Evolutionary conservation across 2,888 invertebrate genomes (phyloP), one percentile per base, ranked within the genome.

Genomic region (Linnaemya tessellans): DNA sequence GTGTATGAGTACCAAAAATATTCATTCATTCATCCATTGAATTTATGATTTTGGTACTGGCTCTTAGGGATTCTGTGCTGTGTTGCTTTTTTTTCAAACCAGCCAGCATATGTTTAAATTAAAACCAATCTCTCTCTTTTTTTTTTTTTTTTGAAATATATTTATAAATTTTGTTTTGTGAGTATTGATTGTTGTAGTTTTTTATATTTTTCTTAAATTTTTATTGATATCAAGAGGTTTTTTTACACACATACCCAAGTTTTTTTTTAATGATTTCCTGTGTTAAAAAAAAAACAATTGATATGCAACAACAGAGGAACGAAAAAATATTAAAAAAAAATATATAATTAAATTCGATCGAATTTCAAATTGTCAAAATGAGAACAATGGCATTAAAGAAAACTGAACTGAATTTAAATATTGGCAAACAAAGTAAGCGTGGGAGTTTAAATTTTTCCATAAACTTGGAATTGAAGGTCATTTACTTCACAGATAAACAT

Each of bases 161-260:
- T 71, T 81, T 79, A 75, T 49, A 77, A 77, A 58, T 71, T 80
- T 80, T 38, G 20, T 64, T 56, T 79, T 83, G 71, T 60, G 49
- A 54, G 30, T 82, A 77, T 82, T 82, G 77, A 82, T 77, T 82
- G 75, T 82, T 81, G 67, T 74, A 56, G 18, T 56, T 67, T 60
- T 22, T 38, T 81, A 56, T 62, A n/a, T 35, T 35, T 62, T 43
- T 62, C 43, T 71, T 35, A 15, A 67, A 73, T 60, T 82, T 81
- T 84, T 85, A 85, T 85, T 85, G 85, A 85, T 85, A 85, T 82
- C 85, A 85, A 79, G 70, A 75, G 80, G n/a, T 65, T 80, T 80
- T 83, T 78, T 43, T 56, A 35, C 56, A 41, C 43, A 62, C 25
- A 15, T 10, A 5, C 15, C n/a, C 30, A 13, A 22, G 20, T 43